phyloP scores from a whole-genome alignment of 2,888 invertebrate species.

The Aproaerema taeniolella region DNA sequence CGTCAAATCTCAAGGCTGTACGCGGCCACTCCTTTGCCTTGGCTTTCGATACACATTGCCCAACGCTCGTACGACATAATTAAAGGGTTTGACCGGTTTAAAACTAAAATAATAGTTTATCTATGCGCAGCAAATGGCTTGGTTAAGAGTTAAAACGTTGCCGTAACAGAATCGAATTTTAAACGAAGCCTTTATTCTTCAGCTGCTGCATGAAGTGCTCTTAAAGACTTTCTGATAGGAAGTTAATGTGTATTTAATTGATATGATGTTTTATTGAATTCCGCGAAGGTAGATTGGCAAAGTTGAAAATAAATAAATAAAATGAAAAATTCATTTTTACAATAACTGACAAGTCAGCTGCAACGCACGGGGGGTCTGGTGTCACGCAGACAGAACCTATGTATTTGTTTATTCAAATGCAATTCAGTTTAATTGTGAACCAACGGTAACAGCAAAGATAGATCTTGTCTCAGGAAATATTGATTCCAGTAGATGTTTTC shows the following conservation, averaged over 20 bases:
- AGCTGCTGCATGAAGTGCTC: no score
- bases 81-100: conserved; percentile 18
- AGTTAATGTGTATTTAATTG: conserved; percentile 8
- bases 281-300: background rate
- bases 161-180: conserved; percentile 3
- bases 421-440: no score
- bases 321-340: conserved; percentile 21
- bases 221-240: conserved; percentile 7
- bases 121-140: conserved; percentile 13
- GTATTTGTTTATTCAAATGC: conserved; percentile 36
- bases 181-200: conserved; percentile 3
- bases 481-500: no score
- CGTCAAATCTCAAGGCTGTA: conserved; percentile 73
- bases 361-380: conserved; percentile 33
- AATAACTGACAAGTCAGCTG: conserved; percentile 28
- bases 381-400: conserved; percentile 20
- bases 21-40: conserved; percentile 48
- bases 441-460: no score
- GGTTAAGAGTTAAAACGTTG: background rate
- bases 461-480: no score
- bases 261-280: conserved; percentile 2
- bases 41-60: conserved; percentile 51
- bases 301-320: conserved; percentile 1
- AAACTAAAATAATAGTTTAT: conserved; percentile 13
- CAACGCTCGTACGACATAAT: conserved; percentile 18